phyloP scores from a whole-genome alignment of 2,888 invertebrate species.

The Tyria jacobaeae region DNA sequence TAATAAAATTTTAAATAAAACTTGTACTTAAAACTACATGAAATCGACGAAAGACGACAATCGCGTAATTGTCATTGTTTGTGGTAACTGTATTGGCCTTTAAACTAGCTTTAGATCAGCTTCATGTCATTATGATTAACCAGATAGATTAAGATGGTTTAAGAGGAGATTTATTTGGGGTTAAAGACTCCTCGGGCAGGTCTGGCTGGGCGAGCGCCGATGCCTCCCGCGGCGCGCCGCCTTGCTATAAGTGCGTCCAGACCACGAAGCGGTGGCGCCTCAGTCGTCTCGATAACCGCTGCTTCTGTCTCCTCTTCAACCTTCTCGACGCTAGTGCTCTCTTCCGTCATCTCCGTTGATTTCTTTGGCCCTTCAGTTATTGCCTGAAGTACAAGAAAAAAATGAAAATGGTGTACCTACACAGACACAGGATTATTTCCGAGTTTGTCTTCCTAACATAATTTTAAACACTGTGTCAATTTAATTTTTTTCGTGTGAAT shows the following conservation, averaged over 20 bases:
- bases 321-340: constrained; percentile 76
- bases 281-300: constrained; percentile 75
- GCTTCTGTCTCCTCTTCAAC: constrained; percentile 77
- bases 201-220: constrained; percentile 68
- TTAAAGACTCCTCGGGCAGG: constrained; percentile 66
- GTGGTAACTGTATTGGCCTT: too few relatives aligned
- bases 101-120: constrained; percentile 44
- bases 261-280: constrained; percentile 87
- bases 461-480: neutral
- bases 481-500: neutral
- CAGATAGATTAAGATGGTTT: constrained; percentile 27
- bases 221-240: constrained; percentile 87
- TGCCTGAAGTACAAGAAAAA: constrained; percentile 54
- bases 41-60: constrained; percentile 16
- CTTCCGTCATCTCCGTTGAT: constrained; percentile 73
- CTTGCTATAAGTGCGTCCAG: constrained; percentile 90
- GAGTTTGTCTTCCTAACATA: neutral
- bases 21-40: constrained; percentile 13
- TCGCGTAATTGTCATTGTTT: constrained; percentile 2
- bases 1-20: neutral
- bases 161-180: constrained; percentile 55
- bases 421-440: neutral
- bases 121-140: constrained; percentile 49
- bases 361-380: constrained; percentile 78
- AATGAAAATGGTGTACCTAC: neutral